Conservation (phyloP, 2,888 invertebrate species). For the Coleophora deauratella region DNA sequence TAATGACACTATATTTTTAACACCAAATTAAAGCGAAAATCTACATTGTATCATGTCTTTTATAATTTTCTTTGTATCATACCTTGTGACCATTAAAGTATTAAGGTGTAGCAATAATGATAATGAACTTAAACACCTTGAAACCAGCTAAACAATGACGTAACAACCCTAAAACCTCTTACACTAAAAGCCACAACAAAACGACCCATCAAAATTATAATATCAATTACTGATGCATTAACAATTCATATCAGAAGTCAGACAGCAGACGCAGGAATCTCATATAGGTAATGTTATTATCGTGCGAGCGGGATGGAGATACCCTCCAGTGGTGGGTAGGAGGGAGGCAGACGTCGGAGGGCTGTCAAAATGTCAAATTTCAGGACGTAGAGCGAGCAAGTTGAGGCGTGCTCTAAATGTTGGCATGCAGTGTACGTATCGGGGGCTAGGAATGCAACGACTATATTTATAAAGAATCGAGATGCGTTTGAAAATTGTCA, state of each 20-base stretch:
- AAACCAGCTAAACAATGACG: background rate
- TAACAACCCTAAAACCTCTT: background rate
- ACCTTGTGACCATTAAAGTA: no score
- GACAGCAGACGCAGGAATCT: conserved; percentile 58
- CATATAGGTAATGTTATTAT: conserved; percentile 63
- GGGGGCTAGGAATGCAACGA: background rate
- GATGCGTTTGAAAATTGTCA: background rate
- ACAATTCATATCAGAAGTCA: conserved; percentile 73
- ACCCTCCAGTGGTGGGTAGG: conserved; percentile 32
- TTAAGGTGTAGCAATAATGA: no score
- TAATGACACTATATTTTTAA: no score
- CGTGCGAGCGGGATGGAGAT: conserved; percentile 43
- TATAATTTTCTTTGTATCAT: no score
- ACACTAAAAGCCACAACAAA: conserved; percentile 53
- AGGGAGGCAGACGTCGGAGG: conserved; percentile 66
- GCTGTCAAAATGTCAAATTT: conserved; percentile 76
- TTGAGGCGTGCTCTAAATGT: conserved; percentile 70
- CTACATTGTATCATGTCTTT: no score
- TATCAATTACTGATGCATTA: conserved; percentile 73
- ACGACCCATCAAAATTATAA: conserved; percentile 66
- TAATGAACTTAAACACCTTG: no score
- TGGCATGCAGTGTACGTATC: conserved; percentile 48
- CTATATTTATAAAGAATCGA: background rate
- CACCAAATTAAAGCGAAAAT: no score
- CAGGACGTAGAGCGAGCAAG: conserved; percentile 66